Base-by-base conservation (phyloP, 2,113 vertebrate genomes). In the Pipa parva region DNA sequence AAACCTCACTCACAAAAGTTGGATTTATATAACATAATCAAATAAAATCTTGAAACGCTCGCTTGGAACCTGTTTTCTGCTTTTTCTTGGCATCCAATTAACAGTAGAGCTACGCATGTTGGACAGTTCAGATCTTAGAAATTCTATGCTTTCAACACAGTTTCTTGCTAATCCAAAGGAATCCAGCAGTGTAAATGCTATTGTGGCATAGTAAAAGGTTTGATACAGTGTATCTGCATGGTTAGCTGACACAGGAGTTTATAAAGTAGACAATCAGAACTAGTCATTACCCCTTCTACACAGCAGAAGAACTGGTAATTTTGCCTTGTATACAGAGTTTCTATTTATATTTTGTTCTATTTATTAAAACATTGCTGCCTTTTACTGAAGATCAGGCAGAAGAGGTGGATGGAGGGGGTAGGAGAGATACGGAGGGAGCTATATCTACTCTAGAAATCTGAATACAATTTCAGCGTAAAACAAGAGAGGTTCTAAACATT, bases 131-230 rank as follows among this genome's bases (percentile, higher is more conserved):
- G 71, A 74, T 70, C 73, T 68, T 68, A 33, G 29, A 71, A 77
- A 79, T 18, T 70, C 72, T 78, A 76, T 79, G 79, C 78, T 69
- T 73, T 82, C 73, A 72, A 79, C 82, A 81, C 82, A 78, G 77
- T 77, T 27, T 74, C 78, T 74, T 64, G 77, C 79, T 84, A 83
- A 84, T 81, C 78, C 79, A 78, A 77, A 76, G 76, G 75, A 79
- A 80, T 76, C 74, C 70, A 66, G 70, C 72, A 72, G 0, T 12
- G 1, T 27, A 15, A 72, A 61, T 62, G 73, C 75, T 75, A 75
- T 75, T 79, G 77, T 56, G 78, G 78, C 60, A 74, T 36, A 21
- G 59, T 75, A 76, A 73, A 54, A 45, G 58, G 72, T 79, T 71
- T 73, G 73, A 73, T 79, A 76, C 7, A 42, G 13, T 42, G 39